Percentiles rank a stretch among this genome's conserved stretches.
Conservation (phyloP, 2,888 invertebrate genomes). For the Graphium colonna region DNA sequence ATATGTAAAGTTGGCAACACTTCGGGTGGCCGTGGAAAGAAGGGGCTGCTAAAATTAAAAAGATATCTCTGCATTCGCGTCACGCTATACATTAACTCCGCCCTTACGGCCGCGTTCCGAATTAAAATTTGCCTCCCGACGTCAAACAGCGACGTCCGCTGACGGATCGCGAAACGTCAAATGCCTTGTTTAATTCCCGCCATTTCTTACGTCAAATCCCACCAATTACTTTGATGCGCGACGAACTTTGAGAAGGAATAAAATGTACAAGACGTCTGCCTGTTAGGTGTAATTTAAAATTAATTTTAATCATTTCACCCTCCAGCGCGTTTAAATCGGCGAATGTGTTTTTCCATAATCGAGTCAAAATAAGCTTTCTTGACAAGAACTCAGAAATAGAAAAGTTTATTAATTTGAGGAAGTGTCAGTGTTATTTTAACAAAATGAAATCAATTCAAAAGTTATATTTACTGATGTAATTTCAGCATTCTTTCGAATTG, state of each 20-base stretch:
- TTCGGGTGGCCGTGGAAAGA: conserved; percentile 39
- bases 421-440: not conserved
- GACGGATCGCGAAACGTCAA: conserved; percentile 72
- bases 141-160: conserved; percentile 60
- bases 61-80: conserved; percentile 74
- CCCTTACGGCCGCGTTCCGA: conserved; percentile 71
- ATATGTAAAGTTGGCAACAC: conserved; percentile 69
- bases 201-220: conserved; percentile 32
- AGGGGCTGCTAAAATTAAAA: conserved; percentile 73
- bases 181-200: conserved; percentile 39
- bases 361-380: conserved; percentile 5
- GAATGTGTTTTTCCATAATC: not conserved
- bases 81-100: conserved; percentile 77
- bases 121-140: conserved; percentile 78
- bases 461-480: too few relatives aligned
- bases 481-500: too few relatives aligned
- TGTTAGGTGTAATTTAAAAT: conserved; percentile 3
- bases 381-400: conserved; percentile 3
- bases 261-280: not conserved
- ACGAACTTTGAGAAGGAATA: not conserved
- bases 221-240: too few relatives aligned
- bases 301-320: conserved; percentile 12
- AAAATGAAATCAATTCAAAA: too few relatives aligned
- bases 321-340: not conserved
- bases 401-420: not conserved